A percentile compares a stretch with the other conserved stretches of the same genome.
phyloP scores from a whole-genome alignment of 2,797 vertebrate genomes.

The Chaunax sp. region DNA sequence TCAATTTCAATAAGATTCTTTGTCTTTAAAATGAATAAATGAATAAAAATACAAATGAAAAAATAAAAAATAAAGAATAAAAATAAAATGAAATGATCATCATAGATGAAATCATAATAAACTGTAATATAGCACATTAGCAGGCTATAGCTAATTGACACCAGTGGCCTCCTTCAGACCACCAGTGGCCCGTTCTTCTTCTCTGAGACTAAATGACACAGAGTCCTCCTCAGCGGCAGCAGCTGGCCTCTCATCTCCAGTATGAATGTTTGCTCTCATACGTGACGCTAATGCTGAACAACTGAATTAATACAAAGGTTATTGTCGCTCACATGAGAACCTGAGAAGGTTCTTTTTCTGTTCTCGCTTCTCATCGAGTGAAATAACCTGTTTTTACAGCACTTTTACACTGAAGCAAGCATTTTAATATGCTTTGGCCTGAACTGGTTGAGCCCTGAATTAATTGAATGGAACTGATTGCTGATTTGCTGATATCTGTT shows the following conservation, averaged over 20 bases:
- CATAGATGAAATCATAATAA: too few species aligned
- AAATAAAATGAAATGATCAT: neutral
- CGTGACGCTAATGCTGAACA: conserved; percentile 65
- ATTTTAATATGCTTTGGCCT: conserved; percentile 71
- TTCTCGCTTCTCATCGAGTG: conserved; percentile 55
- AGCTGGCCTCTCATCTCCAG: conserved; percentile 52
- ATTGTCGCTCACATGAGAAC: conserved; percentile 67
- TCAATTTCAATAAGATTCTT: too few species aligned
- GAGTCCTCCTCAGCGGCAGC: conserved; percentile 34
- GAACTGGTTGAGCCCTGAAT: conserved; percentile 74
- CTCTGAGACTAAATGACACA: conserved; percentile 77
- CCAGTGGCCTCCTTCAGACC: neutral
- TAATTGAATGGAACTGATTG: conserved; percentile 59
- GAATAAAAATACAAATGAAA: neutral
- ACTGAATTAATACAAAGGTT: conserved; percentile 70
- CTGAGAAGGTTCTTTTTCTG: neutral
- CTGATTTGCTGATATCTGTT: conserved; percentile 73
- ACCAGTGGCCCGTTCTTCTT: neutral
- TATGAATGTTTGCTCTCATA: conserved; percentile 63
- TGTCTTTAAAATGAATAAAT: too few species aligned
- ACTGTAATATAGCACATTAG: too few species aligned
- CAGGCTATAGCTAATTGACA: neutral
- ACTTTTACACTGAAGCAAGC: conserved; percentile 40
- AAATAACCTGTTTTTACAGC: conserved; percentile 66
- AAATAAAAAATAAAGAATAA: neutral